Conservation (phyloP, 2,888 invertebrate species). For the Lycia hirtaria region DNA sequence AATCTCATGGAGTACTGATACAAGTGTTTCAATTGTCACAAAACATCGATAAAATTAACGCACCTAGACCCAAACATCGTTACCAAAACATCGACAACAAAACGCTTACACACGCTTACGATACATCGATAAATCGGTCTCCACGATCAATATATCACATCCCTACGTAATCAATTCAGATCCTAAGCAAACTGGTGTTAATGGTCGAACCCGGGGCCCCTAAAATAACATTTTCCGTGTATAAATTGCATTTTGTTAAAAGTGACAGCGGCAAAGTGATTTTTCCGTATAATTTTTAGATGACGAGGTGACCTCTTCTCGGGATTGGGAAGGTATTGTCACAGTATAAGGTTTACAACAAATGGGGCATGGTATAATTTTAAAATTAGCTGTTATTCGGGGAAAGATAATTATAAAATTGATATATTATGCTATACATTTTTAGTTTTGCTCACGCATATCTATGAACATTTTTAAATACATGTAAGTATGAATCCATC, state of each 20-base stretch:
- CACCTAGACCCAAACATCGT: background rate
- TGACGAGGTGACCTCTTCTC: conserved; percentile 13
- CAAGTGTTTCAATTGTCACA: too few relatives aligned
- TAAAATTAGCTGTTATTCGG: too few relatives aligned
- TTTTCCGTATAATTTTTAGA: conserved; percentile 26
- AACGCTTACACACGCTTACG: conserved; percentile 11
- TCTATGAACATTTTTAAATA: too few relatives aligned
- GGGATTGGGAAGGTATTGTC: background rate
- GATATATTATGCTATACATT: background rate
- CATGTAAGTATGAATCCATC: too few relatives aligned
- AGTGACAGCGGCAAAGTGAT: conserved; percentile 35
- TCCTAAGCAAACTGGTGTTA: conserved; percentile 43
- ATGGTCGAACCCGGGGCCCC: conserved; percentile 29
- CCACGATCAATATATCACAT: conserved; percentile 27
- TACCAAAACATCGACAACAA: conserved; percentile 8
- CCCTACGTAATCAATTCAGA: conserved; percentile 39
- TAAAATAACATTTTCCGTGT: conserved; percentile 38
- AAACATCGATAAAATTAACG: background rate
- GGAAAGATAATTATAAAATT: too few relatives aligned
- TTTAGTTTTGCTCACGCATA: background rate
- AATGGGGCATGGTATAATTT: too few relatives aligned
- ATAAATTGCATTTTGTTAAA: conserved; percentile 42
- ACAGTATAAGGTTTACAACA: too few relatives aligned
- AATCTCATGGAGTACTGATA: too few relatives aligned
- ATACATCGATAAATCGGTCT: conserved; percentile 26